phyloP scores from a whole-genome alignment of 2,888 invertebrate genomes.

The Philereme transversata region DNA sequence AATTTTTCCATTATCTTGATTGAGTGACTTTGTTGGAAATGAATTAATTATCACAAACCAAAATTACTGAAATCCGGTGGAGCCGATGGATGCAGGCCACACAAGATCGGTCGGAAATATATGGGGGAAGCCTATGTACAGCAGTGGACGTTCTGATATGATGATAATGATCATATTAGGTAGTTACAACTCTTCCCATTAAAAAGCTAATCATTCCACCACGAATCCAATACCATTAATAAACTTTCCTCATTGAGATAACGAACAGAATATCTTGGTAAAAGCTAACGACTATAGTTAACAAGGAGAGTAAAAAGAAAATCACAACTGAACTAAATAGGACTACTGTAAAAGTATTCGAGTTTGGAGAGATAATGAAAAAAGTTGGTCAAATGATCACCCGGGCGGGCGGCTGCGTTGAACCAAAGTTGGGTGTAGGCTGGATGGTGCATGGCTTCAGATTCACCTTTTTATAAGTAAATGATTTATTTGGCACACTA shows the following conservation, averaged over 20 bases:
- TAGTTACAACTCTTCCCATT: too few species aligned
- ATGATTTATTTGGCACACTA: too few species aligned
- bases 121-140: too few species aligned
- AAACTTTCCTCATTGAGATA: slow-evolving; percentile 46
- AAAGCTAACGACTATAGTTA: slow-evolving; percentile 63
- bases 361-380: slow-evolving; percentile 75
- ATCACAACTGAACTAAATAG: slow-evolving; percentile 72
- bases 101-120: too few species aligned
- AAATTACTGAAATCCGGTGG: too few species aligned
- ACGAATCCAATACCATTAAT: slow-evolving; percentile 26
- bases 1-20: too few species aligned
- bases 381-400: slow-evolving; percentile 78
- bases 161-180: too few species aligned
- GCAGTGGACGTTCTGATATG: too few species aligned
- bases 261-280: slow-evolving; percentile 58
- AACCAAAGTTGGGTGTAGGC: slow-evolving; percentile 34
- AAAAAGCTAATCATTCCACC: neutral
- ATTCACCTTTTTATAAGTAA: neutral
- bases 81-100: too few species aligned
- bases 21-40: too few species aligned
- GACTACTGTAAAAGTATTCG: slow-evolving; percentile 70
- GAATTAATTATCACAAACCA: too few species aligned
- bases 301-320: slow-evolving; percentile 53
- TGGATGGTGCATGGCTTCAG: neutral
- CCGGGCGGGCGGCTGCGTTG: slow-evolving; percentile 51